Evolutionary conservation across 2,888 invertebrate species (phyloP).

Genomic region (Parelbella ahira): DNA sequence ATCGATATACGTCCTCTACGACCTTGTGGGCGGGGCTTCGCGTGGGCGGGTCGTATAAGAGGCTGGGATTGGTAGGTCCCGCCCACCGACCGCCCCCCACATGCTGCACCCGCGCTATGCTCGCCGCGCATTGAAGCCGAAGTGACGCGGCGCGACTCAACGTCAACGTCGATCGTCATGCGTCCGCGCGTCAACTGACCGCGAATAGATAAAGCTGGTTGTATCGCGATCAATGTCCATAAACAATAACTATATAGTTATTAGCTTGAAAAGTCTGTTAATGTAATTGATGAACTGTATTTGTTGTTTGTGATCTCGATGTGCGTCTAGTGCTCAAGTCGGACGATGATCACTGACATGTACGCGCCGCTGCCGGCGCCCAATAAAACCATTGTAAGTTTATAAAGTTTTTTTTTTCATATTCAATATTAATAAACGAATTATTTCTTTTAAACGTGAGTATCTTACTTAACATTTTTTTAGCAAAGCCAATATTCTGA

Average conservation of each 20-base stretch:
- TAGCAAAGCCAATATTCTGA: too few relatives aligned
- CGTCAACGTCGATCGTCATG: slow-evolving; percentile 31
- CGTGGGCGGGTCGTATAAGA: slow-evolving; percentile 69
- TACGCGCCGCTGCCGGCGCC: slow-evolving; percentile 72
- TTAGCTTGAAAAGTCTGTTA: too few relatives aligned
- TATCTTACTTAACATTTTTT: too few relatives aligned
- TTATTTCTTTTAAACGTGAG: too few relatives aligned
- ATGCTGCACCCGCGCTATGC: slow-evolving; percentile 40
- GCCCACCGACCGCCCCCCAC: slow-evolving; percentile 42
- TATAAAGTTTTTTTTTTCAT: not conserved
- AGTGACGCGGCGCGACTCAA: slow-evolving; percentile 30
- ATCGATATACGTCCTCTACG: slow-evolving; percentile 71
- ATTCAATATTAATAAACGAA: too few relatives aligned
- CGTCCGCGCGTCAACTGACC: slow-evolving; percentile 31
- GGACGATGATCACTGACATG: slow-evolving; percentile 74
- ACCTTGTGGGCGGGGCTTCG: slow-evolving; percentile 72
- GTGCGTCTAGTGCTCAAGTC: slow-evolving; percentile 46
- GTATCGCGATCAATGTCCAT: slow-evolving; percentile 13
- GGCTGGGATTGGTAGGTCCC: slow-evolving; percentile 62
- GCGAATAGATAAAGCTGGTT: not conserved
- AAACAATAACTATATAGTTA: not conserved
- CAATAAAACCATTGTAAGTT: slow-evolving; percentile 70
- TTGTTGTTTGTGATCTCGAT: slow-evolving; percentile 28
- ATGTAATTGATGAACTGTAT: too few relatives aligned
- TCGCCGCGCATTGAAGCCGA: slow-evolving; percentile 31